Percentiles rank a stretch among this genome's conserved stretches.
Evolutionary conservation across 2,113 vertebrate genomes (phyloP).

Genomic region (Pycnonotus jocosus): DNA sequence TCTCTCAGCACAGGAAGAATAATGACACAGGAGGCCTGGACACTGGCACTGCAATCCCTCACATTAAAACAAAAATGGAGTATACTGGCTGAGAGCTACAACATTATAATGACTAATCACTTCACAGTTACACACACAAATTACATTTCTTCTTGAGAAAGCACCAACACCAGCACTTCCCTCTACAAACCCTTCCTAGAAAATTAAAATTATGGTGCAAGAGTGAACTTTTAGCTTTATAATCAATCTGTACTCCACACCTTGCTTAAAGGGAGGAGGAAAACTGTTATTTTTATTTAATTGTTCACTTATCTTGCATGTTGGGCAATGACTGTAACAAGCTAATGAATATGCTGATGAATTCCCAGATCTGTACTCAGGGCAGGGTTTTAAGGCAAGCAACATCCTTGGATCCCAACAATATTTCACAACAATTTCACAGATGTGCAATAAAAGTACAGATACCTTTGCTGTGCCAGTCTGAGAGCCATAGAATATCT

Average conservation of each 20-base stretch:
- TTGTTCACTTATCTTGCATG: neutral
- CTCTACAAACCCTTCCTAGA: neutral
- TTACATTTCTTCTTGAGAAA: neutral
- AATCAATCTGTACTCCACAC: neutral
- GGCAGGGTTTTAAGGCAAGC: neutral
- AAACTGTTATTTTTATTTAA: neutral
- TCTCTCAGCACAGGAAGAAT: neutral
- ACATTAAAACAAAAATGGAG: neutral
- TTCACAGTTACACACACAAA: neutral
- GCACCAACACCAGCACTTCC: neutral
- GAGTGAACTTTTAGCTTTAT: neutral
- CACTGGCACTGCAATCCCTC: neutral
- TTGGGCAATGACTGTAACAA: neutral
- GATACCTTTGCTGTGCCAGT: conserved; percentile 91
- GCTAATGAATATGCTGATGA: neutral
- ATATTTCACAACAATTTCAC: neutral
- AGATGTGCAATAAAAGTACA: neutral
- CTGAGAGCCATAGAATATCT: conserved; percentile 91
- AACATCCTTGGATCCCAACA: accelerated
- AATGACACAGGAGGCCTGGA: neutral
- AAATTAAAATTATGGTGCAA: neutral
- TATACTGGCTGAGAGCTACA: neutral
- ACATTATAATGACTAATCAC: neutral
- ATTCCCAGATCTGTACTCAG: neutral
- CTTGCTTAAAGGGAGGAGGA: neutral